Evolutionary conservation across 2,113 vertebrate species (phyloP).

Genomic region (Pogonocichla stellata): DNA sequence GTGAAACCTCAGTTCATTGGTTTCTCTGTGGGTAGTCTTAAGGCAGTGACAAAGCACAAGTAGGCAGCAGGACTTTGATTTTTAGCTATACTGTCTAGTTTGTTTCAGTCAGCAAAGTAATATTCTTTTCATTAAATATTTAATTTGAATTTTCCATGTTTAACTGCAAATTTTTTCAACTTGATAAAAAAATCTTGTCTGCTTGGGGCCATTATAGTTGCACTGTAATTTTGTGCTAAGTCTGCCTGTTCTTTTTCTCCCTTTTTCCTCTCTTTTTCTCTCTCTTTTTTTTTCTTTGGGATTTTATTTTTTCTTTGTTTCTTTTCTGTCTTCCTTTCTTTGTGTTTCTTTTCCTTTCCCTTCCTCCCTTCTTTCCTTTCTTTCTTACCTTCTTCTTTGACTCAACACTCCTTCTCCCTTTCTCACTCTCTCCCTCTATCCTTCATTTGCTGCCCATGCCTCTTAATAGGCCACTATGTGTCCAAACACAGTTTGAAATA

Average conservation of each 20-base stretch:
- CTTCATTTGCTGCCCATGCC: neutral
- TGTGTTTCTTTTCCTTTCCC: neutral
- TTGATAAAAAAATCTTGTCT: slow-evolving; percentile 20
- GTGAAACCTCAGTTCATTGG: slow-evolving; percentile 19
- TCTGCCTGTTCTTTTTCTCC: neutral
- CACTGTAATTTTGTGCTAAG: neutral
- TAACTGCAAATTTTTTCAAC: slow-evolving; percentile 17
- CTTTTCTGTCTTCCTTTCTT: neutral
- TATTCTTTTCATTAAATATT: slow-evolving; percentile 69
- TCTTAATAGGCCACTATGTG: neutral
- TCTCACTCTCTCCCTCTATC: neutral
- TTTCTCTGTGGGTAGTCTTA: slow-evolving; percentile 27
- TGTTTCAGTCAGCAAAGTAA: slow-evolving; percentile 53
- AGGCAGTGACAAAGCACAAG: neutral
- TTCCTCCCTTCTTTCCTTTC: neutral
- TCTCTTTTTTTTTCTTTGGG: neutral
- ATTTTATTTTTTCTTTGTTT: neutral
- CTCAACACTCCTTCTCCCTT: neutral
- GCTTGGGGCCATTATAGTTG: neutral
- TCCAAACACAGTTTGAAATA: neutral
- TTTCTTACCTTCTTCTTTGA: neutral
- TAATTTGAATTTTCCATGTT: slow-evolving; percentile 60
- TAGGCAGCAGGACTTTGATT: slow-evolving; percentile 39
- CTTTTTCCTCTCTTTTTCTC: neutral
- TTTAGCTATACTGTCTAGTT: slow-evolving; percentile 55